A percentile compares a stretch with the other conserved stretches of the same genome.
Conservation (phyloP, 2,797 vertebrate genomes). For the Oreortyx pictus region DNA sequence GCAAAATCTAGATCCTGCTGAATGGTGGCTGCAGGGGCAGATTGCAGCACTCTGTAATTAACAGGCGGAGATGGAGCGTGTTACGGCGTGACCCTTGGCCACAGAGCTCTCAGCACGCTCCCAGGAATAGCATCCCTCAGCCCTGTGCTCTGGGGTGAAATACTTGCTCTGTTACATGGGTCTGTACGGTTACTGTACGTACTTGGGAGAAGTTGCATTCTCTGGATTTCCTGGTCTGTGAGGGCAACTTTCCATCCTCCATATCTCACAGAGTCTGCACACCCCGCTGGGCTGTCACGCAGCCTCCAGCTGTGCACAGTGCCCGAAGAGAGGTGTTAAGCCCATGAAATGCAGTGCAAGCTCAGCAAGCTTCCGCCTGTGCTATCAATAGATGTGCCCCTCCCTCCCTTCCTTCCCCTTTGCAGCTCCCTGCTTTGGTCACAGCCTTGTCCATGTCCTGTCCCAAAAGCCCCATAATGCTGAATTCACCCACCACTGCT, state of each 20-base stretch:
- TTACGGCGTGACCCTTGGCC: background rate
- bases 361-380: background rate
- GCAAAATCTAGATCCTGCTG: constrained; percentile 37
- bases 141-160: background rate
- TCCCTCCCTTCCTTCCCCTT: background rate
- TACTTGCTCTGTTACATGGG: background rate
- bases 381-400: background rate
- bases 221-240: background rate
- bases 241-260: background rate
- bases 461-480: rapidly evolving
- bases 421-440: background rate
- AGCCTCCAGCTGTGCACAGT: background rate
- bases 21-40: constrained; percentile 31
- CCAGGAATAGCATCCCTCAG: background rate
- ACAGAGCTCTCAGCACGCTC: background rate
- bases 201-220: background rate
- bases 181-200: background rate
- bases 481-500: background rate
- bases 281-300: background rate
- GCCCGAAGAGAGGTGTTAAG: rapidly evolving
- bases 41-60: constrained; percentile 41
- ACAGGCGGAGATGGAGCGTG: background rate
- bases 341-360: background rate
- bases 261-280: rapidly evolving
- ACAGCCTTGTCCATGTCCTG: background rate